Evolutionary conservation across 1,140 invertebrate species (phyloP).

Genomic region (Oryctes rhinoceros): DNA sequence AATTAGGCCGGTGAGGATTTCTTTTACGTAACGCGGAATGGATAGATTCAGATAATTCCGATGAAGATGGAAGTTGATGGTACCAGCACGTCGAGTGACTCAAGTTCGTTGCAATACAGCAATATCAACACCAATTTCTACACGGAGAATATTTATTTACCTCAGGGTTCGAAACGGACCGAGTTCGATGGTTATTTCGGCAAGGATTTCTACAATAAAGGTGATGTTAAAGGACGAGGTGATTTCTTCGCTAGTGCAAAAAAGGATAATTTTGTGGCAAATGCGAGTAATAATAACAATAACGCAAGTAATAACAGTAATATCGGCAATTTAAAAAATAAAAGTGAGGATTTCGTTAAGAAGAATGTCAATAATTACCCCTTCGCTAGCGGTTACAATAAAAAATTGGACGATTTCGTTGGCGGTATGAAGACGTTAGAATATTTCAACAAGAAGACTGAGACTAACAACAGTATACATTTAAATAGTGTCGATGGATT

Average conservation of each 20-base stretch:
- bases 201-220: constrained; percentile 43
- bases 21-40: background rate
- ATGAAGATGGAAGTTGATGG: constrained; percentile 55
- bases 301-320: constrained; percentile 42
- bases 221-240: constrained; percentile 46
- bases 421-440: constrained; percentile 49
- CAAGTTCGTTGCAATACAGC: constrained; percentile 49
- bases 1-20: too few relatives aligned
- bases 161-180: constrained; percentile 47
- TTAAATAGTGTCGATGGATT: constrained; percentile 55
- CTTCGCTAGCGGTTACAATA: constrained; percentile 46
- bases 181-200: constrained; percentile 54
- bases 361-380: constrained; percentile 15
- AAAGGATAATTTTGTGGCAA: constrained; percentile 48
- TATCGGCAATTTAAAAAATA: constrained; percentile 47
- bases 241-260: constrained; percentile 45
- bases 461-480: constrained; percentile 51
- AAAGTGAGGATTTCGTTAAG: constrained; percentile 49
- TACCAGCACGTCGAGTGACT: constrained; percentile 57
- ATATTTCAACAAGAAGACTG: constrained; percentile 48
- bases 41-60: background rate
- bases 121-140: constrained; percentile 53
- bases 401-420: constrained; percentile 50
- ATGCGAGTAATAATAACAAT: constrained; percentile 30
- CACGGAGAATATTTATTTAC: constrained; percentile 54